Evolutionary conservation across 2,888 invertebrate genomes (phyloP).

Genomic region (Ellobium chinense): DNA sequence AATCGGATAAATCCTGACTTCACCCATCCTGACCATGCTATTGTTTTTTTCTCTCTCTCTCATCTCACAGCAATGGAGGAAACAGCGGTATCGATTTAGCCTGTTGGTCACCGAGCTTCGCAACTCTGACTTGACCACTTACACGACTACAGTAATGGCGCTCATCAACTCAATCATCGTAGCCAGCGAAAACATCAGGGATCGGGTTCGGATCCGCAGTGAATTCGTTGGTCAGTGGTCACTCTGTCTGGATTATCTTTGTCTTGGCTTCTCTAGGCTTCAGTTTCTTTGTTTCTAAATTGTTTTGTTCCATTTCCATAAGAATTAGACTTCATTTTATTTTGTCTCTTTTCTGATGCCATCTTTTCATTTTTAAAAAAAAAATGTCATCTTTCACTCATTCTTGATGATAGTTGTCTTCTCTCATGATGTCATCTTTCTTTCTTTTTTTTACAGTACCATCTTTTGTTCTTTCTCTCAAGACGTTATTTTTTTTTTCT

Average conservation of each 20-base stretch:
- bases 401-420: too few relatives aligned
- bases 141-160: slow-evolving; percentile 93
- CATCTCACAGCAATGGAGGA: slow-evolving; percentile 86
- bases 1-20: not conserved
- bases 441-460: too few relatives aligned
- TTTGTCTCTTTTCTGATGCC: too few relatives aligned
- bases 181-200: slow-evolving; percentile 91
- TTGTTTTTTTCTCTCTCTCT: not conserved
- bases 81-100: slow-evolving; percentile 92
- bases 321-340: too few relatives aligned
- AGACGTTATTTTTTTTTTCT: too few relatives aligned
- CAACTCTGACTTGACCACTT: slow-evolving; percentile 87
- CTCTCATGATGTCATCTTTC: too few relatives aligned
- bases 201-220: slow-evolving; percentile 92
- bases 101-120: slow-evolving; percentile 93
- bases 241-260: not conserved
- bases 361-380: too few relatives aligned
- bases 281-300: not conserved
- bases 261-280: not conserved
- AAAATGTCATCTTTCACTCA: too few relatives aligned
- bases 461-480: too few relatives aligned
- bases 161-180: slow-evolving; percentile 97
- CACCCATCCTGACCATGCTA: not conserved
- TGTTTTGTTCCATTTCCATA: too few relatives aligned
- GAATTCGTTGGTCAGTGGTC: slow-evolving; percentile 93